A percentile compares a stretch with the other conserved stretches of the same genome.
phyloP scores from a whole-genome alignment of 2,797 vertebrate genomes.

The Scyliorhinus canicula region DNA sequence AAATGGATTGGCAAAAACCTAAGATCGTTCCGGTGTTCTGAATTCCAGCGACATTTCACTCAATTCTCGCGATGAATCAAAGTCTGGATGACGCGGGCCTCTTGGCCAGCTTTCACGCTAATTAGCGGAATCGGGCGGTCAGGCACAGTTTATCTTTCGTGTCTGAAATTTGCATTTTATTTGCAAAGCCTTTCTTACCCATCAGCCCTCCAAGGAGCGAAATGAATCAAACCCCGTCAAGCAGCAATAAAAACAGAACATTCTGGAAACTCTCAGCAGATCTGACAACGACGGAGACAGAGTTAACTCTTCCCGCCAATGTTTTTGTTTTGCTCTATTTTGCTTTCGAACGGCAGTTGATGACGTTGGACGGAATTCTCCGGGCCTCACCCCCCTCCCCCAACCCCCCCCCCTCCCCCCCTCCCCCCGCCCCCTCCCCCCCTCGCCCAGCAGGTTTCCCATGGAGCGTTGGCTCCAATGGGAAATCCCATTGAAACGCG shows the following conservation, averaged over 20 bases:
- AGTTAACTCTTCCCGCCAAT: no score
- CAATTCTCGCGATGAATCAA: conserved; percentile 9
- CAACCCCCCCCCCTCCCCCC: no score
- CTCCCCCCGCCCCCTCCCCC: no score
- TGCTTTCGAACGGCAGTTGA: no score
- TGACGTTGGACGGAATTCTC: no score
- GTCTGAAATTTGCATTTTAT: conserved; percentile 17
- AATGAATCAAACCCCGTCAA: background rate
- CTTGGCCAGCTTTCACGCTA: background rate
- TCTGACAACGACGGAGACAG: no score
- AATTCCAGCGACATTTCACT: background rate
- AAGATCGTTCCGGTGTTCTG: background rate
- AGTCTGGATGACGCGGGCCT: background rate
- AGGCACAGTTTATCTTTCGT: conserved; percentile 18
- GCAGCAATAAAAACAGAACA: background rate
- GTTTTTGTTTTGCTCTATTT: no score
- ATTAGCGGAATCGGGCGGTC: background rate
- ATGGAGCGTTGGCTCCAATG: no score
- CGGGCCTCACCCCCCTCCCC: no score
- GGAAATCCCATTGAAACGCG: no score
- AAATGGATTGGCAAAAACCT: background rate
- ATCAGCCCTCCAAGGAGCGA: background rate
- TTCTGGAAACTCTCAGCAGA: background rate
- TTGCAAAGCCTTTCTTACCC: background rate
- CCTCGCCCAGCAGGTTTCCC: no score